A percentile compares a stretch with the other conserved stretches of the same genome.
phyloP scores from a whole-genome alignment of 2,888 invertebrate species.

The Quadroppia sp. region DNA sequence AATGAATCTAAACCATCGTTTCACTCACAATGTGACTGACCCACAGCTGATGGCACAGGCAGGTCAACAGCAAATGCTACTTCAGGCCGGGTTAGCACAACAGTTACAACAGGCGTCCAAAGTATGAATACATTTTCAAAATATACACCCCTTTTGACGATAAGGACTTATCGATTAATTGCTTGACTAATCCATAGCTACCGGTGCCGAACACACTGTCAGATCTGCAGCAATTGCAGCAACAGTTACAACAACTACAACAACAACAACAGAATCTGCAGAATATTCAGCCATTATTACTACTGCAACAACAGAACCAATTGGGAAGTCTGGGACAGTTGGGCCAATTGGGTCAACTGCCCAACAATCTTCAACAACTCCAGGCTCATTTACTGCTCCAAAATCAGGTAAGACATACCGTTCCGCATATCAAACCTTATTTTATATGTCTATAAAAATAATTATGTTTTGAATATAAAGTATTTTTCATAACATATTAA shows the following conservation, averaged over 20 bases:
- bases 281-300: constrained; percentile 64
- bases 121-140: constrained; percentile 38
- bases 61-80: constrained; percentile 51
- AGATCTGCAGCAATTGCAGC: constrained; percentile 52
- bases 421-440: background rate
- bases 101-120: constrained; percentile 47
- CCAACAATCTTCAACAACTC: constrained; percentile 54
- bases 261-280: constrained; percentile 63
- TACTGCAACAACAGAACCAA: constrained; percentile 54
- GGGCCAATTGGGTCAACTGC: too few relatives aligned
- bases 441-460: too few relatives aligned
- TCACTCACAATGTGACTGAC: too few relatives aligned
- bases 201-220: constrained; percentile 43
- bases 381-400: constrained; percentile 71
- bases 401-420: constrained; percentile 61
- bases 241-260: constrained; percentile 60
- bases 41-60: constrained; percentile 53
- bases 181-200: constrained; percentile 41
- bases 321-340: constrained; percentile 55
- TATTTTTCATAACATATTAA: too few relatives aligned
- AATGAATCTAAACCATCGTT: too few relatives aligned
- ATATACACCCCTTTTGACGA: too few relatives aligned
- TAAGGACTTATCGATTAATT: too few relatives aligned
- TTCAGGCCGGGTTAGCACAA: constrained; percentile 54
- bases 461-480: too few relatives aligned